Base-by-base conservation (phyloP, 2,113 vertebrate species). In the Phaethon lepturus region DNA sequence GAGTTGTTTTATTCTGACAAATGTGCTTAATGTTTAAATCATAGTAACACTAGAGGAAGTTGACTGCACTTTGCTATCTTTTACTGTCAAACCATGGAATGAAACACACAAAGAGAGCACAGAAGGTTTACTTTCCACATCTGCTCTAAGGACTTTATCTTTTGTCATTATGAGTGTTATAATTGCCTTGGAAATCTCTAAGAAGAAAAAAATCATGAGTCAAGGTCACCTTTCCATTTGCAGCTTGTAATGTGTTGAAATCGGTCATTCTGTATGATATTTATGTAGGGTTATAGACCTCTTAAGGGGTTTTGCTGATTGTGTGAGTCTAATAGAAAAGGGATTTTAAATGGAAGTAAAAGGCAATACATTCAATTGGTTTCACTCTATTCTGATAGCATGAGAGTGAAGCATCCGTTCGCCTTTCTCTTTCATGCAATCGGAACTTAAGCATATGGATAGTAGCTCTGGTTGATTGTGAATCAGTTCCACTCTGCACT, bases 181-280 rank as follows among this genome's bases (percentile, higher is more conserved):
- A 97, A 90, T 52, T 86, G 23, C 24, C 29, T 69, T 17, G 33
- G 26, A 82, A 93, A 81, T 50, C 73, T 85, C 33, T 93, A 90
- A 94, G 81, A 83, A 91, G 77, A 49, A 91, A 95, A 93, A 73
- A 90, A 86, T 75, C 25, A 64, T 26, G 25, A 75, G 44, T 88
- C 94, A 71, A 94, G 76, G 92, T 95, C 86, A 96, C 95, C 64
- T 85, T 97, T 91, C 49, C 17, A 76, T 91, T 95, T 96, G 33
- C 92, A 80, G 31, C 89, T 96, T 95, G 75, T 94, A 96, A 94
- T 95, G 40, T 85, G 53, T 75, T 96, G 77, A 88, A 97, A 85
- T 87, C 90, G 75, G 67, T 92, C 44, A 87, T 97, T 98, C 94
- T 53, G n/a, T 73, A 67, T 63, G 52, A 47, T 88, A 83, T 92